These are phyloP conservation scores for Pteromalus puparum DNA, from an alignment of 1,140 invertebrate genomes.

Conservation along the genomic window DNA sequence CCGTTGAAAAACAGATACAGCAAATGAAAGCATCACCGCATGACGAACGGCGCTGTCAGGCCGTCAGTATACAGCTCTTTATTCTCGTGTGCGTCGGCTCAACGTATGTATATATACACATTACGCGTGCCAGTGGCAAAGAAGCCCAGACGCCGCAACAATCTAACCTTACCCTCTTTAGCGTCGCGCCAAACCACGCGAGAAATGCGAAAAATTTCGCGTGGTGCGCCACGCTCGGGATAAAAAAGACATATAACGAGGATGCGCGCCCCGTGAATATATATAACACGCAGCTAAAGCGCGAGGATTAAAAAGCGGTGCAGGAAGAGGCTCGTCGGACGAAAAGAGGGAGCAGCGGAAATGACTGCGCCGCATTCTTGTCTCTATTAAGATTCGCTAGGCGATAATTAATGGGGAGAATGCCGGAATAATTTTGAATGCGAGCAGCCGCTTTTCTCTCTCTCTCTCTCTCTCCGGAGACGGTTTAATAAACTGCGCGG, in stretches of 20 bases:
- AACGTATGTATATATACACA: neutral
- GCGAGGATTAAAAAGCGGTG: neutral
- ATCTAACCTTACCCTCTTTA: neutral
- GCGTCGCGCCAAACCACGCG: neutral
- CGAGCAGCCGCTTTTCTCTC: too few relatives aligned
- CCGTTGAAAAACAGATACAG: neutral
- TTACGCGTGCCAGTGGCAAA: conserved; percentile 32
- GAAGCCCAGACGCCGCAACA: conserved; percentile 21
- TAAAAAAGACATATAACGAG: conserved; percentile 19
- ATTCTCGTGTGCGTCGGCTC: neutral
- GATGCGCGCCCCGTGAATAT: neutral
- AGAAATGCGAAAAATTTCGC: conserved; percentile 50
- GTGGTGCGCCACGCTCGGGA: conserved; percentile 7
- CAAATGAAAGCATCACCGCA: too few relatives aligned
- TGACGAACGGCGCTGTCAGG: neutral
- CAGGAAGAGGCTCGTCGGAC: conserved; percentile 8
- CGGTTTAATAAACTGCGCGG: conserved; percentile 52
- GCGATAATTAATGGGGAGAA: conserved; percentile 41
- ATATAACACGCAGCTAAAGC: neutral
- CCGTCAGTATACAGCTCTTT: neutral
- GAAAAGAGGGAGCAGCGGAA: conserved; percentile 41
- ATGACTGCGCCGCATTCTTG: conserved; percentile 38
- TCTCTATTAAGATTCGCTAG: conserved; percentile 49
- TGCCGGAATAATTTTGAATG: conserved; percentile 42
- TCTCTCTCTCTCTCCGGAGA: neutral